These are phyloP conservation scores for Phylloscopus trochiloides DNA, from an alignment of 2,113 vertebrate species.

Conservation along the genomic window DNA sequence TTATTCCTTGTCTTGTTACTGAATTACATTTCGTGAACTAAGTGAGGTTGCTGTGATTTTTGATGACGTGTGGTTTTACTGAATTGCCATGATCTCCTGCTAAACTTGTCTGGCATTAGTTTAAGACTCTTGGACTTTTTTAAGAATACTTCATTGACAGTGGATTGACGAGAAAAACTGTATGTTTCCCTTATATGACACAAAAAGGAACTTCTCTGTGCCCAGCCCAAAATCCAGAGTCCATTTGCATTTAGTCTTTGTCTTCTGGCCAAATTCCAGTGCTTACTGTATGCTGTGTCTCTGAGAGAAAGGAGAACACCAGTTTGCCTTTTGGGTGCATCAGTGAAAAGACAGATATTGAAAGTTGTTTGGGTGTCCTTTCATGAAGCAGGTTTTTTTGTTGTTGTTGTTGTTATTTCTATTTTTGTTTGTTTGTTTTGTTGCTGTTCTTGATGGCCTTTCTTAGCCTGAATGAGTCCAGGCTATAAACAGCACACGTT, in stretches of 20 bases:
- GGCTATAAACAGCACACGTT: not conserved
- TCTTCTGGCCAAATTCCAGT: not conserved
- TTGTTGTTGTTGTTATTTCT: not conserved
- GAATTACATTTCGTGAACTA: not conserved
- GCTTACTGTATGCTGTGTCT: not conserved
- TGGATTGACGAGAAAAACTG: not conserved
- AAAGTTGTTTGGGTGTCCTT: not conserved
- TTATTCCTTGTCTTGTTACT: not conserved
- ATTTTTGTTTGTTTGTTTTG: not conserved
- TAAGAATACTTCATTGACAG: not conserved
- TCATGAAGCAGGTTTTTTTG: not conserved
- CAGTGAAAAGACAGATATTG: accelerated
- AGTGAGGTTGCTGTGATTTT: not conserved
- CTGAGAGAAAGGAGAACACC: not conserved
- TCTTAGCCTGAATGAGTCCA: not conserved
- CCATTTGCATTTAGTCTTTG: not conserved
- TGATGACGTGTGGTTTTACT: not conserved
- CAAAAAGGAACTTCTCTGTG: not conserved
- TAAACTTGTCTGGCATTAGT: not conserved
- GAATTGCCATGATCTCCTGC: not conserved
- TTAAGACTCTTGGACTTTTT: not conserved
- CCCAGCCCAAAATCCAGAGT: not conserved
- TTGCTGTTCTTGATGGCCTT: not conserved
- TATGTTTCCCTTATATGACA: not conserved
- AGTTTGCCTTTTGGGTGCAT: not conserved